Conservation (phyloP, 2,797 vertebrate genomes). For the Triplophysa yarkandensis region DNA sequence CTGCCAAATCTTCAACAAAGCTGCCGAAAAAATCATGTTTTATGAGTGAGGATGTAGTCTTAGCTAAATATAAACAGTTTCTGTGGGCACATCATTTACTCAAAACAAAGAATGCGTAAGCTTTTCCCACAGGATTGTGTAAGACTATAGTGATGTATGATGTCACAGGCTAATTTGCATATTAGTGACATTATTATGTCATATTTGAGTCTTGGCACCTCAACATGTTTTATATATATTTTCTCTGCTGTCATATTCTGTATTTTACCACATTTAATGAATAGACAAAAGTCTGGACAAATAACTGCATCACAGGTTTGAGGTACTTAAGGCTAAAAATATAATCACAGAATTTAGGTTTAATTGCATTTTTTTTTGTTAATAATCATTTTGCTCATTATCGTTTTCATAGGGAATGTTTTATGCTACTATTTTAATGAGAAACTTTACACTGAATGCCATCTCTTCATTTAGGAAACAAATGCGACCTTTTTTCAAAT, state of each 20-base stretch:
- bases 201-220: too few species aligned
- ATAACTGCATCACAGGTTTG: background rate
- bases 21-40: background rate
- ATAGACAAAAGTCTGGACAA: background rate
- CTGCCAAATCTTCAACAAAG: background rate
- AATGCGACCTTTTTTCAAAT: background rate
- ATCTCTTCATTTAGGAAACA: background rate
- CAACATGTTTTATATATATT: too few species aligned
- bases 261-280: too few species aligned
- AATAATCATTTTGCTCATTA: conserved; percentile 4
- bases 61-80: background rate
- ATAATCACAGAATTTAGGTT: background rate
- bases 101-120: background rate
- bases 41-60: too few species aligned
- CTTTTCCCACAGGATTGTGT: too few species aligned
- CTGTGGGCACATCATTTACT: too few species aligned
- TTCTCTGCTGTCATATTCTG: too few species aligned
- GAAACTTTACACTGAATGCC: background rate
- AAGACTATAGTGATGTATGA: too few species aligned
- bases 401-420: background rate
- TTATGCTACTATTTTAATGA: background rate
- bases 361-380: background rate
- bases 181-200: too few species aligned
- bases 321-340: background rate
- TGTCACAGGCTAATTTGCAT: too few species aligned